Base-by-base conservation (phyloP, 2,113 vertebrate genomes). In the Motacilla tschutschensis region DNA sequence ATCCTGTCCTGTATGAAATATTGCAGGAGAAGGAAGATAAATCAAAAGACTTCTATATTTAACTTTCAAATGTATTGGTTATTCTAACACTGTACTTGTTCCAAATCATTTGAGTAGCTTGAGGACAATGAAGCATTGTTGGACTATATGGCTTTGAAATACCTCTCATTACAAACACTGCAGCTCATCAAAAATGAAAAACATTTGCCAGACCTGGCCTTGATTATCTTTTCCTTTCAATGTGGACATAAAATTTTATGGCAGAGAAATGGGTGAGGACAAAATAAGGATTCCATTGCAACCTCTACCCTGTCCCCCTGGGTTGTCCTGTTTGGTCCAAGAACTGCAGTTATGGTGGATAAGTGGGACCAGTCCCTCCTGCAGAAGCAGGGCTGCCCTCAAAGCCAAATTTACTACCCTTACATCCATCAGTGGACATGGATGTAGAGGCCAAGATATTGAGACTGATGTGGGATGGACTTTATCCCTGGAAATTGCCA, bases 1-100 rank as follows among this genome's bases (percentile, higher is more conserved):
- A 17, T 62, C 38, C 24, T 87, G 33, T 57, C 41, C 65, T 67
- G 81, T 50, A 81, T 0, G 0, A 83, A 81, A 92, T 26, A 71
- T 9, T 79, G 50, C 21, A 73, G 40, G 50, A 64, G 16, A 71
- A 85, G 71, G 17, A 84, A 59, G 36, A 6, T 74, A 73, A 77
- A 35, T 44, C 41, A 75, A 87, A 79, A 14, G 25, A 29, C 22
- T 48, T 46, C 16, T 33, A 25, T 81, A 65, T 79, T 89, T 93
- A 86, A 78, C 25, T 73, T 91, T 57, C 44, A 69, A 46, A 83
- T 72, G 21, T 17, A 54, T 59, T 63, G 36, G 35, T 79, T 93
- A n/a, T 77, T 85, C 16, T 63, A 31, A 18, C 14, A 35, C 22
- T 36, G 29, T 43, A 9, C 22, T 87, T 3, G 0, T 57, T 78